phyloP scores from a whole-genome alignment of 2,888 invertebrate species.

The Adelphocoris suturalis region DNA sequence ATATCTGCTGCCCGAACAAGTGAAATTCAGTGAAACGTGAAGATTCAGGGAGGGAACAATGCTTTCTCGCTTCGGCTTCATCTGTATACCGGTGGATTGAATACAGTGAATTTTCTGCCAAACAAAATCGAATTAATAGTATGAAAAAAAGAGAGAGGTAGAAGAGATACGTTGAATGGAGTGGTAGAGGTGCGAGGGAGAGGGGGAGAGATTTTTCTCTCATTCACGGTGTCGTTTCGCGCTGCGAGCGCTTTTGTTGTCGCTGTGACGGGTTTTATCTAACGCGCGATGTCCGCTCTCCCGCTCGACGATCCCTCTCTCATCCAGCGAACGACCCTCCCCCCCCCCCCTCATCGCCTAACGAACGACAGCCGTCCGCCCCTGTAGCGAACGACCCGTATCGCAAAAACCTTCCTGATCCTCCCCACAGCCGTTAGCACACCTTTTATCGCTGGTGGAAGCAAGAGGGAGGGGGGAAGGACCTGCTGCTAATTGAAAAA shows the following conservation, averaged over 20 bases:
- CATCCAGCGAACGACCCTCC: not conserved
- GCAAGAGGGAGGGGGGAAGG: not conserved
- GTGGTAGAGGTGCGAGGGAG: not conserved
- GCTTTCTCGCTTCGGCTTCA: not conserved
- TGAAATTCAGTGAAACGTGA: slow-evolving; percentile 1
- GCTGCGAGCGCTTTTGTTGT: slow-evolving; percentile 35
- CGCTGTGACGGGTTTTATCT: slow-evolving; percentile 32
- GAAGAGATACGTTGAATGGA: slow-evolving; percentile 2
- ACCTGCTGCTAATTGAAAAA: not conserved
- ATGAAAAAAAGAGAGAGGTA: not conserved
- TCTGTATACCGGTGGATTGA: not conserved
- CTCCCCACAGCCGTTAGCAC: not conserved
- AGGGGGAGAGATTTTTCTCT: slow-evolving; percentile 14
- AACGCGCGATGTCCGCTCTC: slow-evolving; percentile 19
- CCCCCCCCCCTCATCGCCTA: not conserved
- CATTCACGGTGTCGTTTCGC: slow-evolving; percentile 24
- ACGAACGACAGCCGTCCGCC: not conserved
- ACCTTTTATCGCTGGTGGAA: not conserved
- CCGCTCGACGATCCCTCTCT: not conserved
- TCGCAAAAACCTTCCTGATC: not conserved
- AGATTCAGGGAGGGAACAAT: not conserved
- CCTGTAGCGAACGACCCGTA: not conserved
- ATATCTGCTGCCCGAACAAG: not conserved
- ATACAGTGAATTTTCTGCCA: slow-evolving; percentile 39
- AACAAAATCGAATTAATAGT: slow-evolving; percentile 36